Base-by-base conservation (phyloP, 37 sponge, comb jelly and placozoan genomes). In the Chondrilla cf. caribensis region DNA sequence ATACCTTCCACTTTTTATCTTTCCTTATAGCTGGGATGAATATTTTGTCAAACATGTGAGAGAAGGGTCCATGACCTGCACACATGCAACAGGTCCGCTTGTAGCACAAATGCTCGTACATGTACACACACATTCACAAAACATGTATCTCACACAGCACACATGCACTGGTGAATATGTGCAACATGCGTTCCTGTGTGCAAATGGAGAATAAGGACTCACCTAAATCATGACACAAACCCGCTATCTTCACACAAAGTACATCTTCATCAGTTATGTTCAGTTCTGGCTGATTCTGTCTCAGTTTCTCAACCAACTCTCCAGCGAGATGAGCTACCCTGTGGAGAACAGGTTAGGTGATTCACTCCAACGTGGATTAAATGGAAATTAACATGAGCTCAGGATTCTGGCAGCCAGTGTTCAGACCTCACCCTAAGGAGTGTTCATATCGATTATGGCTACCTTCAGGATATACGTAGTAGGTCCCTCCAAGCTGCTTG, bases 391-490 rank as follows among this genome's bases (percentile, higher is more conserved):
- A n/a, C n/a, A n/a, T n/a, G n/a, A n/a, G n/a, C n/a, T n/a, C n/a
- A n/a, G n/a, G n/a, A n/a, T n/a, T n/a, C n/a, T n/a, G n/a, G n/a
- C n/a, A n/a, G n/a, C n/a, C n/a, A n/a, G n/a, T n/a, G n/a, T n/a
- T n/a, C 22, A 4, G 67, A 6, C 18, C 85, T 87, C 82, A 95
- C 96, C 98, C 99, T 37, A 99, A 84, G 54, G 91, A 88, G 78
- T 99, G 99, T 55, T 99, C 99, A 87, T 96, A 99, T 55, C 99
- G 71, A 41, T 90, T 92, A 78, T 99, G 97, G 36, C 90, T 85
- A 38, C 93, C 99, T 38, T 97, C 97, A 24, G 91, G 92, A 65
- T 88, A 95, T 3, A 98, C 96, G 80, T 83, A 89, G 77, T 96
- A 96, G 22, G 71, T 47, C 9, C 89, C 92, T 80, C 93, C 96